Percentiles rank a stretch among this genome's conserved stretches.
Conservation (phyloP, 2,113 vertebrate species). For the Vombatus ursinus region DNA sequence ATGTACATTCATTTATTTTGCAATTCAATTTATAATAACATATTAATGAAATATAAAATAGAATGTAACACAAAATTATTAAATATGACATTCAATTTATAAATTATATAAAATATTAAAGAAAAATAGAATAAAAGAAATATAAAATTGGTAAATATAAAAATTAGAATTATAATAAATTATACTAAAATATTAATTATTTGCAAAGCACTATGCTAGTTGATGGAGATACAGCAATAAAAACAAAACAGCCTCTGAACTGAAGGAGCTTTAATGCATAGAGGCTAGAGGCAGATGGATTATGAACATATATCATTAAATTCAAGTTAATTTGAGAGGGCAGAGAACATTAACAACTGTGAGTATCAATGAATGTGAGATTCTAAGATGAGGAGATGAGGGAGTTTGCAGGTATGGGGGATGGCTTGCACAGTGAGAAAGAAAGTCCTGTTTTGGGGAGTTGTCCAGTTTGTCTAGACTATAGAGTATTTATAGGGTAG, state of each 20-base stretch:
- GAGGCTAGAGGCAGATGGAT: not conserved
- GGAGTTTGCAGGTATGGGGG: not conserved
- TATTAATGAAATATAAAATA: not conserved
- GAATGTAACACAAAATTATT: too few species aligned
- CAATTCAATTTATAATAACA: not conserved
- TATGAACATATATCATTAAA: not conserved
- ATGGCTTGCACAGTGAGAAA: not conserved
- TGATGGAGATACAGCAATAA: not conserved
- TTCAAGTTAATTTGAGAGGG: not conserved
- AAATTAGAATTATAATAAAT: not conserved
- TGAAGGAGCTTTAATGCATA: not conserved
- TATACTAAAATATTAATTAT: not conserved
- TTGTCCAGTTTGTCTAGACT: not conserved
- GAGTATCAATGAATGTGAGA: not conserved
- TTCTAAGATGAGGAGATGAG: not conserved
- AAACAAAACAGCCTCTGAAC: not conserved
- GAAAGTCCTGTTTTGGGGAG: not conserved
- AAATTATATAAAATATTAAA: not conserved
- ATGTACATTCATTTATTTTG: not conserved
- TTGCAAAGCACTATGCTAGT: not conserved
- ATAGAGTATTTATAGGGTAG: not conserved
- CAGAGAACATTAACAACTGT: not conserved
- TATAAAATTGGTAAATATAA: not conserved
- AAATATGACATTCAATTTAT: not conserved
- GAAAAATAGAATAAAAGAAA: not conserved